phyloP scores from a whole-genome alignment of 2,797 vertebrate genomes.

The Anguilla pacifica region DNA sequence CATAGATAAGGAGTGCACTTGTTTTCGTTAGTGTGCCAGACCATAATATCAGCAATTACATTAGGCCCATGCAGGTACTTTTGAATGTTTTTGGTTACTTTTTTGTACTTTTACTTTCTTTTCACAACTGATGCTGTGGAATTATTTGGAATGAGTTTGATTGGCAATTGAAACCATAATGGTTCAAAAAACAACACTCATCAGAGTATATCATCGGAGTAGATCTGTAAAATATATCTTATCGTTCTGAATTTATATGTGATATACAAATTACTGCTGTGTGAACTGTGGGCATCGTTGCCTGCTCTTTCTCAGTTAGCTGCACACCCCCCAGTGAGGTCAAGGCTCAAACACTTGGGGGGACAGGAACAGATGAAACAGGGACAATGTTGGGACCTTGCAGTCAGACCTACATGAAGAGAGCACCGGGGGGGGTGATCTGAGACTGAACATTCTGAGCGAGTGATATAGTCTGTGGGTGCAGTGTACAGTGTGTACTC shows the following conservation, averaged over 20 bases:
- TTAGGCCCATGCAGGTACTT: background rate
- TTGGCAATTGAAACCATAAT: background rate
- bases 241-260: background rate
- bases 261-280: background rate
- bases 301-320: background rate
- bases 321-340: background rate
- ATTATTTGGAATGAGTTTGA: background rate
- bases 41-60: background rate
- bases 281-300: background rate
- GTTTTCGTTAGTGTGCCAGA: background rate
- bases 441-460: too few relatives aligned
- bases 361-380: background rate
- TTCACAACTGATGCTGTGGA: background rate
- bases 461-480: too few relatives aligned
- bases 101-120: background rate
- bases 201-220: background rate
- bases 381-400: background rate
- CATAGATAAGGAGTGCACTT: background rate
- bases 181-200: background rate
- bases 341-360: background rate
- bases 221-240: background rate
- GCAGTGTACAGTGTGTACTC: too few relatives aligned
- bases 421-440: too few relatives aligned
- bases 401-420: background rate
- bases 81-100: background rate